These are phyloP conservation scores for Tribolium madens DNA, from an alignment of 1,140 invertebrate genomes.

Conservation along the genomic window DNA sequence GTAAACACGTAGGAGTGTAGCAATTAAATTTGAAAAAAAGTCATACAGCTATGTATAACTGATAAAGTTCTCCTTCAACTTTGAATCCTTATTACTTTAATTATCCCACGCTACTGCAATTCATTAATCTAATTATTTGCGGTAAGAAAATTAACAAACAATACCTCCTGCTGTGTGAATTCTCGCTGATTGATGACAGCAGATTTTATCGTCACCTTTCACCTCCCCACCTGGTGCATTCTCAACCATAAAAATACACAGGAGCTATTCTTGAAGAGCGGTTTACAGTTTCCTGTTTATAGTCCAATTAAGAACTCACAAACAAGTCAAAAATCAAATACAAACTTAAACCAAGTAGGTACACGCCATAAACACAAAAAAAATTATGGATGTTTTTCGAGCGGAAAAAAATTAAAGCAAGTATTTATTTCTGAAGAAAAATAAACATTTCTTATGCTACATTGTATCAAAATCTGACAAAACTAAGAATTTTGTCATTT, in stretches of 20 bases:
- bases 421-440: too few relatives aligned
- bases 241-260: neutral
- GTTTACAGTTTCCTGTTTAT: neutral
- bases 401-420: too few relatives aligned
- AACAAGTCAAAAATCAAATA: too few relatives aligned
- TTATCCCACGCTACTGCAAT: neutral
- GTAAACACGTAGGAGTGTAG: too few relatives aligned
- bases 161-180: conserved; percentile 3
- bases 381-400: too few relatives aligned
- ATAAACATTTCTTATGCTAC: too few relatives aligned
- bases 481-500: too few relatives aligned
- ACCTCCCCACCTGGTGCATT: neutral
- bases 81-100: neutral
- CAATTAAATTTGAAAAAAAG: too few relatives aligned
- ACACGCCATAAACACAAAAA: too few relatives aligned
- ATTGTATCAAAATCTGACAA: too few relatives aligned
- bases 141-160: neutral
- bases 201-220: neutral
- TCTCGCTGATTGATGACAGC: neutral
- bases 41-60: neutral
- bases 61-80: neutral
- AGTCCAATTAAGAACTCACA: neutral
- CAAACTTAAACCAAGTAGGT: too few relatives aligned
- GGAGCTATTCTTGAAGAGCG: neutral
- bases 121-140: neutral